Base-by-base conservation (phyloP, 53 echinoderm and acorn worm species). In the Paracentrotus lividus region DNA sequence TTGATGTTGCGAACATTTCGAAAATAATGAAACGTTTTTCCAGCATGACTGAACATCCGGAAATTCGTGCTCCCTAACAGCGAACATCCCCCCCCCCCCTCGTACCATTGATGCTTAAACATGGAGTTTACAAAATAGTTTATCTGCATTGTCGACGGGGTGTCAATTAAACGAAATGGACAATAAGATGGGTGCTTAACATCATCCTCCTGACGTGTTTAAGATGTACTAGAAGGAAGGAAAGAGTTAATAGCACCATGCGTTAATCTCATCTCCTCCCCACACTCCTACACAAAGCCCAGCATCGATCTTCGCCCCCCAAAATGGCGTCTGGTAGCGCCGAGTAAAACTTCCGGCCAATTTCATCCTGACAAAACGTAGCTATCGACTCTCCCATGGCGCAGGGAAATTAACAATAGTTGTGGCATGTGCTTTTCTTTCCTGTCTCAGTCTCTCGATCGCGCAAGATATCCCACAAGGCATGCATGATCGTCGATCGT, bases 311-410 rank as follows among this genome's bases (percentile, higher is more conserved):
- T 86, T 86, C 45, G 47, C 53, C n/a, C 86, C 77, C 56, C 56
- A 86, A 86, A 85, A 85, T 66, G 66, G 85, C 85, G 85, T 86
- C 86, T 93, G 85, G 85, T 85, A 84, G 85, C 81, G 93, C 86
- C 59, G 93, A 64, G 93, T 85, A 45, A 66, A 85, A 93, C 94
- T 89, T 86, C 75, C 94, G 94, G 89, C 78, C 94, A 94, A 94
- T 94, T 94, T 94, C 87, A 77, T 78, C 53, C 90, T 59, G 90
- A 94, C 94, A 94, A 94, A 94, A 94, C 91, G 91, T 49, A 53
- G 75, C 75, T 90, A 72, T 90, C 69, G 69, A 49, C 91, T 90
- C 75, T 54, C 86, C 69, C 58, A 90, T 68, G 67, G 91, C 75
- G 91, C 75, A 53, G 91, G 91, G 91, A 90, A 90, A 90, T 90